These are phyloP conservation scores for Palloptera scutellata DNA, from an alignment of 2,888 invertebrate species.

Conservation along the genomic window DNA sequence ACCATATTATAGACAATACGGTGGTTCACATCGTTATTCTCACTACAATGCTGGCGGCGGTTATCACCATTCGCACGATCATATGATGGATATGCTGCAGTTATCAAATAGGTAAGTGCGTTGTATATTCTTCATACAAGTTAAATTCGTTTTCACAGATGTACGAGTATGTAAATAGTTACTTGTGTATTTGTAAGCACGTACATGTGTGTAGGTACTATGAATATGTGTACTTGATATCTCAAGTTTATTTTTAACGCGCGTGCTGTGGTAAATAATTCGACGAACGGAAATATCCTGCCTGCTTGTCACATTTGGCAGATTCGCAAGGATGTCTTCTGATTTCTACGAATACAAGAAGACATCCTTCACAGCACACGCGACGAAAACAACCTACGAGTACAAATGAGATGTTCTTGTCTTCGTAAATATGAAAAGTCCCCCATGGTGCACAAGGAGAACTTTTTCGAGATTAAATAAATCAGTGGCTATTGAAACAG, in stretches of 20 bases:
- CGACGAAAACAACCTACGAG: not conserved
- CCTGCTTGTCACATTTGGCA: not conserved
- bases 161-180: no score
- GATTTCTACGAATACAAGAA: not conserved
- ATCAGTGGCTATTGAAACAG: constrained; percentile 37
- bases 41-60: constrained; percentile 35
- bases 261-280: constrained; percentile 25
- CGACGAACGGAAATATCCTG: constrained; percentile 15
- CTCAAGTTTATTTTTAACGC: constrained; percentile 16
- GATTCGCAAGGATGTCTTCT: not conserved
- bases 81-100: constrained; percentile 61
- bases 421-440: constrained; percentile 10
- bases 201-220: not conserved
- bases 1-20: constrained; percentile 33
- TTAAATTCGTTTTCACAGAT: no score
- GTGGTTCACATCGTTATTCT: constrained; percentile 42
- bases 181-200: not conserved
- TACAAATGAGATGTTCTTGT: constrained; percentile 5
- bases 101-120: constrained; percentile 61
- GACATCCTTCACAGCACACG: not conserved
- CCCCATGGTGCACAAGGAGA: constrained; percentile 10
- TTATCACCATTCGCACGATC: constrained; percentile 48
- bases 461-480: constrained; percentile 33
- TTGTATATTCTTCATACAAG: not conserved
- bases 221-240: not conserved